Base-by-base conservation (phyloP, 2,113 vertebrate genomes). In the Jacana jacana region DNA sequence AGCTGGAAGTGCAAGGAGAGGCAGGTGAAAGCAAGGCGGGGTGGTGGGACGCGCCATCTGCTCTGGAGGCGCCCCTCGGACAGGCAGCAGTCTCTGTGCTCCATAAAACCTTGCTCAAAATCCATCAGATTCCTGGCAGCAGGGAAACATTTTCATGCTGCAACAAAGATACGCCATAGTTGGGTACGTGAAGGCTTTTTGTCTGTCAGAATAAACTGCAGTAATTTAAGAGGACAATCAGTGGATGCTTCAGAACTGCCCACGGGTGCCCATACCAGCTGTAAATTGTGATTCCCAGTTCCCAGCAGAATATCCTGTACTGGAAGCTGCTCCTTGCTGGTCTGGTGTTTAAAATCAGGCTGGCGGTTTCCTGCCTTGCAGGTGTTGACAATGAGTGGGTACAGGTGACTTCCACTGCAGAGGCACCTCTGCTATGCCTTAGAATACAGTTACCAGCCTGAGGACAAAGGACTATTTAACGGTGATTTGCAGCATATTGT, bases 21-120 rank as follows among this genome's bases (percentile, higher is more conserved):
- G 64, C 61, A 95, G 87, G 31, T 93, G 87, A 95, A 90, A 85
- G 69, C 66, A 89, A 79, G 54, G 52, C 78, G 64, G 70, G 51
- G 39, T 66, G 58, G 54, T 22, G 44, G 42, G 60, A 83, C 7
- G 17, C 69, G 91, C 91, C 94, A 96, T 97, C 92, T 96, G 95
- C 61, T 95, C 1, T 14, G 51, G 78, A 76, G 91, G 91, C 92
- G 93, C 91, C 95, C 96, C 89, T 86, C 0, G 11, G 94, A 73
- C 7, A 95, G 63, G 60, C 73, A 92, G 24, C 68, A 87, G 40
- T 80, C 60, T 6, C 44, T 77, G 25, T 30, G 44, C 44, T 92
- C 25, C 70, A 6, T 49, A 70, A 82, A 90, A 77, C 7, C 52
- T 58, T 52, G 22, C 7, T 85, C 58, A 80, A 91, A 89, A 88